Base-by-base conservation (phyloP, 2,113 vertebrate genomes). In the Rousettus leschenaultii region DNA sequence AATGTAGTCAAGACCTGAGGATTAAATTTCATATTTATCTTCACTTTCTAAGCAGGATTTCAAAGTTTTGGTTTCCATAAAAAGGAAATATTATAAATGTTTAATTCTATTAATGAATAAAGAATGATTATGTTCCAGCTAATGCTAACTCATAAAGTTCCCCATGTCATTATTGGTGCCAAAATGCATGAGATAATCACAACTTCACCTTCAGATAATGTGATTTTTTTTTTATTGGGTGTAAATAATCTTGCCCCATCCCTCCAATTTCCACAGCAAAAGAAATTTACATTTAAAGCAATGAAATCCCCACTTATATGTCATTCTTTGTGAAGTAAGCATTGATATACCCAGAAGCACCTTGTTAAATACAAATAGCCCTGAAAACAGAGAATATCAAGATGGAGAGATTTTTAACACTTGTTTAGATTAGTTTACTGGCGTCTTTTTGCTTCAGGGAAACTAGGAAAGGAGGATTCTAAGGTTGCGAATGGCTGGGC, bases 131-230 rank as follows among this genome's bases (percentile, higher is more conserved):
- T 75, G 13, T 90, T 92, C 21, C 55, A 38, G 61, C 35, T 80
- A 75, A 82, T 45, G 89, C 33, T 84, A 92, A 92, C 65, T 95
- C 38, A 83, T 33, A 59, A 71, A 95, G 38, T 59, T 94, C 33
- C 91, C 43, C 35, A 35, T 45, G 4, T 71, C 65, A 28, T 68
- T 74, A 59, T 12, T n/a, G 10, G 8, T 84, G 16, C 11, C 84
- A 94, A 63, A 51, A 63, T 40, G 19, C 21, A 24, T 80, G n/a
- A 79, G 70, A 65, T 53, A 48, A 89, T 73, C 24, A 28, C 40
- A 82, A 35, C 38, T 71, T 89, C 74, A 74, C 55, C 51, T 86
- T 83, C 55, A 68, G n/a, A 66, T 21, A 6, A 73, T 21, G 7
- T 48, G 66, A 65, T 79, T 51, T 83, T 92, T 48, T 48, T 13